These are phyloP conservation scores for Achatina immaculata DNA, from an alignment of 1,140 invertebrate species.

Conservation along the genomic window DNA sequence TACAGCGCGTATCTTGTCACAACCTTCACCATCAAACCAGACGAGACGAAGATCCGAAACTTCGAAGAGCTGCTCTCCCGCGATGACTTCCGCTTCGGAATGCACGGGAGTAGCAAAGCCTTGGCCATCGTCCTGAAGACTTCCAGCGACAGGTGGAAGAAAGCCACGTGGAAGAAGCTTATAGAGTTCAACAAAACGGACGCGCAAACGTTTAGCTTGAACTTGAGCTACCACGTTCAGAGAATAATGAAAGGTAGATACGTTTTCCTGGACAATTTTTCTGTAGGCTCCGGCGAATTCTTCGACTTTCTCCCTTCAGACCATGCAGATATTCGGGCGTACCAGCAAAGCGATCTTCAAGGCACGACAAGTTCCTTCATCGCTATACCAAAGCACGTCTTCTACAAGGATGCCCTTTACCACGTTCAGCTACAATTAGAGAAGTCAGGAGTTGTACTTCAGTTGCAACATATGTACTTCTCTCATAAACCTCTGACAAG, in stretches of 20 bases:
- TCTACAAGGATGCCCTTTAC: neutral
- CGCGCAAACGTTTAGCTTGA: neutral
- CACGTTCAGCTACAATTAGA: neutral
- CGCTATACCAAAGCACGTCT: neutral
- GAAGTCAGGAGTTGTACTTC: neutral
- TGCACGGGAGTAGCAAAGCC: neutral
- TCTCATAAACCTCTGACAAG: neutral
- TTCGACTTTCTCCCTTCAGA: neutral
- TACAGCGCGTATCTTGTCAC: conserved; percentile 24
- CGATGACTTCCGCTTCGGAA: neutral
- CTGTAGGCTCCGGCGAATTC: neutral
- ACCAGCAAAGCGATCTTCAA: neutral
- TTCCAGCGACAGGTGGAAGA: neutral
- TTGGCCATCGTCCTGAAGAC: neutral
- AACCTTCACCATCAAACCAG: neutral
- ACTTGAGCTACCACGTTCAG: neutral
- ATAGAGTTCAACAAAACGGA: conserved; percentile 15
- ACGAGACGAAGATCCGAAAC: neutral
- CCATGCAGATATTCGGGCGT: neutral
- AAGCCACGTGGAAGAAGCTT: neutral
- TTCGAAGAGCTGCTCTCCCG: neutral
- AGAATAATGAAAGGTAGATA: neutral
- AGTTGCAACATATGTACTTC: neutral
- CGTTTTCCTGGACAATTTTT: neutral
- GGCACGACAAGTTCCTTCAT: neutral